A percentile compares a stretch with the other conserved stretches of the same genome.
These are phyloP conservation scores for Enhydra lutris DNA, from an alignment of 2,113 vertebrate species.

Conservation along the genomic window DNA sequence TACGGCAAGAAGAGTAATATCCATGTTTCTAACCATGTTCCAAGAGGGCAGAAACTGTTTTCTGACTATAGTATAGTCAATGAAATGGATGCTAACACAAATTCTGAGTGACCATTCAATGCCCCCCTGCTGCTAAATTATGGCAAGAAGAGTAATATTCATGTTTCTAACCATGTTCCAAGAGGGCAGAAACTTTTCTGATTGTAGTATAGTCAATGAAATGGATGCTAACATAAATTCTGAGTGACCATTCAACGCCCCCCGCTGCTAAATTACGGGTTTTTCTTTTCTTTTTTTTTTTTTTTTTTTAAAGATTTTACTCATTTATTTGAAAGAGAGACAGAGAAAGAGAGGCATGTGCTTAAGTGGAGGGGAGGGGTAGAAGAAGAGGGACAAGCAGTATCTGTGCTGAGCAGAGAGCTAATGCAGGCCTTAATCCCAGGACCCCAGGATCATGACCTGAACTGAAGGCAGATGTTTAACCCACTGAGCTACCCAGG, in stretches of 20 bases:
- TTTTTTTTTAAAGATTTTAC: background rate
- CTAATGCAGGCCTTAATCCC: background rate
- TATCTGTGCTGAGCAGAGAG: background rate
- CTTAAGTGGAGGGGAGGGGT: background rate
- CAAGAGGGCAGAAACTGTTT: conserved; percentile 10
- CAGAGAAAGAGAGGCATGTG: too few species aligned
- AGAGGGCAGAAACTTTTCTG: conserved; percentile 21
- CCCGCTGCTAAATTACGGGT: background rate
- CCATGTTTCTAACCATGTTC: background rate
- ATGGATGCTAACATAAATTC: background rate
- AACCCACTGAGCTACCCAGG: background rate
- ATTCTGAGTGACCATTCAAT: background rate
- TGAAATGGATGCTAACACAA: background rate
- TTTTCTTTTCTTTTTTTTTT: background rate
- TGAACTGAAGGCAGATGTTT: background rate
- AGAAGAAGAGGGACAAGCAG: background rate
- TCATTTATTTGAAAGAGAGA: background rate
- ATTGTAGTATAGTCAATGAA: background rate
- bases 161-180: background rate
- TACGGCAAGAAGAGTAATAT: background rate
- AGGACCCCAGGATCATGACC: background rate
- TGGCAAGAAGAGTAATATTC: background rate
- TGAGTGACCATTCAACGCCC: background rate
- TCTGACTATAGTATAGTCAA: background rate
- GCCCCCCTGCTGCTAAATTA: background rate